phyloP scores from a whole-genome alignment of 2,113 vertebrate genomes.

The Donacobius atricapilla region DNA sequence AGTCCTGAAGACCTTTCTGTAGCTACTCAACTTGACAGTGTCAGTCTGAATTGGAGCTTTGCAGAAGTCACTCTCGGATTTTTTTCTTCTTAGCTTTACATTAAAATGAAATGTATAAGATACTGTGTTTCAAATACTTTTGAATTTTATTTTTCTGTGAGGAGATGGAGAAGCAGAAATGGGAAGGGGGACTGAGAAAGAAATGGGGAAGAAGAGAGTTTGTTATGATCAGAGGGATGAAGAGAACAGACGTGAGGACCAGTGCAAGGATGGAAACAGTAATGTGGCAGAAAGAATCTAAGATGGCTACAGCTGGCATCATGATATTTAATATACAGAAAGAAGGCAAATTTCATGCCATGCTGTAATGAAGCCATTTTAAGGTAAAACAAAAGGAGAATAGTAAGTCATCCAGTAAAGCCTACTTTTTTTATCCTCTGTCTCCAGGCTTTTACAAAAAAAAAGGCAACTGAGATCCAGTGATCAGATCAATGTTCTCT shows the following conservation, averaged over 20 bases:
- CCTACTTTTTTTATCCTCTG: not conserved
- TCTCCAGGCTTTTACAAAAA: not conserved
- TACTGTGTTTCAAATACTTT: no score
- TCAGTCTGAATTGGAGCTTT: not conserved
- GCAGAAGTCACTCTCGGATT: not conserved
- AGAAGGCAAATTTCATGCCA: not conserved
- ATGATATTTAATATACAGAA: not conserved
- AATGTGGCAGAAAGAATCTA: not conserved
- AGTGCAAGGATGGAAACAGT: not conserved
- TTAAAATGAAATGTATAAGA: not conserved
- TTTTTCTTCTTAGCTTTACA: not conserved
- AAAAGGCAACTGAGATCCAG: not conserved
- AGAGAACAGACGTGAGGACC: fast-evolving
- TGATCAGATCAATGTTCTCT: not conserved
- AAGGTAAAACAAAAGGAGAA: not conserved
- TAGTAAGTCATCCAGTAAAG: not conserved
- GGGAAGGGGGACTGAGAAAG: not conserved
- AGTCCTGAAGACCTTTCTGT: not conserved
- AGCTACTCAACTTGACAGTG: not conserved
- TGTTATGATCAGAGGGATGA: not conserved
- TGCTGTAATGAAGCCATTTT: not conserved
- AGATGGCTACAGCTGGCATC: not conserved
- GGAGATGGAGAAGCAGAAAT: not conserved
- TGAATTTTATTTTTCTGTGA: not conserved
- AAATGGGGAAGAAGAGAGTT: not conserved